These are phyloP conservation scores for Enteromius unitaeniatus DNA, from an alignment of 2,797 vertebrate species.

Conservation along the genomic window DNA sequence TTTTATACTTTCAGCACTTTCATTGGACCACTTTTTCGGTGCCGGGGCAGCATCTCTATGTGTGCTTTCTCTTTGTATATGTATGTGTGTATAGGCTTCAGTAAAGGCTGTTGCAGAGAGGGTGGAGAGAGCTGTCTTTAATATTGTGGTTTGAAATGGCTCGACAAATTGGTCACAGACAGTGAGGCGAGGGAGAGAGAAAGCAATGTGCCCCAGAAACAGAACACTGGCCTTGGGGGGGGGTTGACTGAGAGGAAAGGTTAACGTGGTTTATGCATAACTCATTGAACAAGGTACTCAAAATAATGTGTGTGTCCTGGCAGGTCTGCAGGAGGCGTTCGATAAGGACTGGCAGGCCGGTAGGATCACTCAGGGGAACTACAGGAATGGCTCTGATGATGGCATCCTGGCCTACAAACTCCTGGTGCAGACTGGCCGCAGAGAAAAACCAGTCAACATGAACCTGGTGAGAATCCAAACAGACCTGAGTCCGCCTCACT, in stretches of 20 bases:
- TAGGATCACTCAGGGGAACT: slow-evolving; percentile 88
- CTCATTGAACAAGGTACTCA: background rate
- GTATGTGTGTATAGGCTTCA: slow-evolving; percentile 55
- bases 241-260: slow-evolving; percentile 57
- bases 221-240: slow-evolving; percentile 74
- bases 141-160: slow-evolving; percentile 78
- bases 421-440: slow-evolving; percentile 92
- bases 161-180: slow-evolving; percentile 84
- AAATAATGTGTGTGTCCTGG: slow-evolving; percentile 36
- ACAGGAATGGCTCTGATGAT: slow-evolving; percentile 92
- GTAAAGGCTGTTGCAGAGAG: slow-evolving; percentile 36
- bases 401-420: slow-evolving; percentile 95
- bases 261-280: slow-evolving; percentile 23
- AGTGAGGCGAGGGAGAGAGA: slow-evolving; percentile 76
- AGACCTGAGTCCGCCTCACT: background rate
- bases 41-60: slow-evolving; percentile 35
- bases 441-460: slow-evolving; percentile 91
- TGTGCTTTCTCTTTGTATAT: slow-evolving; percentile 22
- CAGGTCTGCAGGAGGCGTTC: slow-evolving; percentile 94
- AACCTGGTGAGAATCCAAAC: slow-evolving; percentile 81
- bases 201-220: slow-evolving; percentile 80
- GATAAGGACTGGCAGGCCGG: slow-evolving; percentile 93
- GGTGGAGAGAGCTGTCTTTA: slow-evolving; percentile 69
- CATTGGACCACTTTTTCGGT: slow-evolving; percentile 46
- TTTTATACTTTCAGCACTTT: slow-evolving; percentile 1